Evolutionary conservation across 2,888 invertebrate species (phyloP).

Genomic region (Cantharis rufa): DNA sequence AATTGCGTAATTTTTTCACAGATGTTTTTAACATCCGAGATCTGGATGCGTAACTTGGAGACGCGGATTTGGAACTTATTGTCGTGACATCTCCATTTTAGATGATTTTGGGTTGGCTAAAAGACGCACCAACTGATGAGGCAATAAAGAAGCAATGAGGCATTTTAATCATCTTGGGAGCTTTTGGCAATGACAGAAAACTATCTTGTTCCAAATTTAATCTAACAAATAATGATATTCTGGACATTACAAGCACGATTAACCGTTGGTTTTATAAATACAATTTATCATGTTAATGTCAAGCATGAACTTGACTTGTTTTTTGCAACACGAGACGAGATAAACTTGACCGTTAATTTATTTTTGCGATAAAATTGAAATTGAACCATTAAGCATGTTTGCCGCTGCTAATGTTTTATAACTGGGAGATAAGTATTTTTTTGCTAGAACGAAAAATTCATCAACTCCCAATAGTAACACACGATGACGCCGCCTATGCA

Average conservation of each 20-base stretch:
- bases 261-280: neutral
- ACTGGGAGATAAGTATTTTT: neutral
- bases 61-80: neutral
- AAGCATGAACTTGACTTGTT: neutral
- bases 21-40: neutral
- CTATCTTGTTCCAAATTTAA: neutral
- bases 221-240: neutral
- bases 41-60: neutral
- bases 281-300: neutral
- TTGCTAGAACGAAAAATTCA: neutral
- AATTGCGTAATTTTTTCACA: neutral
- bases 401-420: neutral
- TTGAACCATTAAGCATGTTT: neutral
- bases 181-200: neutral
- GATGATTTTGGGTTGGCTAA: neutral
- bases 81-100: neutral
- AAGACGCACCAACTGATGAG: neutral
- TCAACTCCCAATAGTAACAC: neutral
- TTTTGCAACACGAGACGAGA: neutral
- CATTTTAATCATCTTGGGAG: neutral
- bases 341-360: neutral
- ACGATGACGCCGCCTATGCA: too few species aligned
- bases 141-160: neutral
- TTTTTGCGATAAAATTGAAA: neutral
- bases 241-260: neutral